Base-by-base conservation (phyloP, 2,113 vertebrate species). In the Megaceryle torquata region DNA sequence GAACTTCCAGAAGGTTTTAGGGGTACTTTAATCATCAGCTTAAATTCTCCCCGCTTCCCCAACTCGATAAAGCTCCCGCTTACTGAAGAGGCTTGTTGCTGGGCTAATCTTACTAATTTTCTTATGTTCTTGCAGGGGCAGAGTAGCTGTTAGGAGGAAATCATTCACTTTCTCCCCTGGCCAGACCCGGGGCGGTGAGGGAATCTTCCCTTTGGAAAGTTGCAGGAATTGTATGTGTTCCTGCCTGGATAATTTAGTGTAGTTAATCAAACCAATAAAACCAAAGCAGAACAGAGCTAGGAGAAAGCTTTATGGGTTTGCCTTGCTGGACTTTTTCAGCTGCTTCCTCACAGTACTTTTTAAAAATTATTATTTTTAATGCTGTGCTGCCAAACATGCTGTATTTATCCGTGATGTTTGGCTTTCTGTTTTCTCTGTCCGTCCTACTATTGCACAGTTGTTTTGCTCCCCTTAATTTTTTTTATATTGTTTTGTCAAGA, bases 1-100 rank as follows among this genome's bases (percentile, higher is more conserved):
- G 33, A 96, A 97, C 95, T 98, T 97, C 82, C 54, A 80, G 41
- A 54, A 44, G 60, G n/a, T n/a, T n/a, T n/a, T n/a, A n/a, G n/a
- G n/a, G n/a, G n/a, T n/a, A n/a, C n/a, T n/a, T n/a, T n/a, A n/a
- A n/a, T n/a, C n/a, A 82, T 65, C 35, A 24, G 39, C 10, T 60
- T 86, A 5, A 3, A 7, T 61, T 25, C 10, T 77, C 10, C n/a
- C 21, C 6, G 2, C 39, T 53, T 83, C 18, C 43, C 33, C 41
- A 43, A 78, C 26, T 90, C 37, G 59, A 37, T 29, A 22, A 31
- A 68, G 43, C 61, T 84, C 44, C 41, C 0, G 0, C 35, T 79
- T 84, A 63, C 21, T 6, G 1, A 65, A 76, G n/a, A 43, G 67
- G 41, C 61, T 92, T 18, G 15, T 61, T 63, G 46, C 20, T 33